A percentile compares a stretch with the other conserved stretches of the same genome.
Evolutionary conservation across 2,888 invertebrate species (phyloP).

Genomic region (Andrena fulva): DNA sequence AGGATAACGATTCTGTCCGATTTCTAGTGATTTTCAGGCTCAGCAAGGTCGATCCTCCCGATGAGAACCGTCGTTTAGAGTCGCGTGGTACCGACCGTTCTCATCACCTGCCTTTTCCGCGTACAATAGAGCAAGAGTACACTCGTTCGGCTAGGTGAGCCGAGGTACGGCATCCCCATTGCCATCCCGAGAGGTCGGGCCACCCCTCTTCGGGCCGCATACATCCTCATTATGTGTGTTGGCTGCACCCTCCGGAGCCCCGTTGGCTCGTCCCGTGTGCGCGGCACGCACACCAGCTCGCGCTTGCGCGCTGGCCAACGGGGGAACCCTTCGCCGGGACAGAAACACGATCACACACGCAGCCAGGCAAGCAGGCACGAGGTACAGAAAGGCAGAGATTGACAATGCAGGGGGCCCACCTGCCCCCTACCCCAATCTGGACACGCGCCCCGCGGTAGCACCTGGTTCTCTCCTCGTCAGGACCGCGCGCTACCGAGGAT

Average conservation of each 20-base stretch:
- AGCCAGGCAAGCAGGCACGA: constrained; percentile 65
- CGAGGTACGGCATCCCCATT: constrained; percentile 74
- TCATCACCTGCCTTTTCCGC: constrained; percentile 83
- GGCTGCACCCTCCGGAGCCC: constrained; percentile 73
- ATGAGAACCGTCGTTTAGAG: constrained; percentile 79
- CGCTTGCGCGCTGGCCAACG: constrained; percentile 48
- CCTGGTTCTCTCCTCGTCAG: constrained; percentile 76
- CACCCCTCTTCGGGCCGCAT: constrained; percentile 78
- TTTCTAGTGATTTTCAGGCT: background rate
- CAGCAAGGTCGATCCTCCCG: constrained; percentile 6
- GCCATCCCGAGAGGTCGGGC: constrained; percentile 62
- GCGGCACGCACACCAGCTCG: constrained; percentile 43
- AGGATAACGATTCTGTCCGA: background rate
- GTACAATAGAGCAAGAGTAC: constrained; percentile 78
- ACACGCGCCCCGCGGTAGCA: constrained; percentile 83
- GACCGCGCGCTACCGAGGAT: constrained; percentile 55
- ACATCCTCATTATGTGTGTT: constrained; percentile 81
- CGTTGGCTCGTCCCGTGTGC: constrained; percentile 38
- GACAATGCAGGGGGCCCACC: constrained; percentile 85
- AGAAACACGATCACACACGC: constrained; percentile 61
- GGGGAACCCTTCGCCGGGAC: constrained; percentile 65
- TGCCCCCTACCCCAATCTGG: constrained; percentile 82
- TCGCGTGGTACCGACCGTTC: constrained; percentile 84
- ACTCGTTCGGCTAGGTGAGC: constrained; percentile 80
- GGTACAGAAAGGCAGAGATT: constrained; percentile 82